phyloP scores from a whole-genome alignment of 2,797 vertebrate species.

The Anniella stebbinsi region DNA sequence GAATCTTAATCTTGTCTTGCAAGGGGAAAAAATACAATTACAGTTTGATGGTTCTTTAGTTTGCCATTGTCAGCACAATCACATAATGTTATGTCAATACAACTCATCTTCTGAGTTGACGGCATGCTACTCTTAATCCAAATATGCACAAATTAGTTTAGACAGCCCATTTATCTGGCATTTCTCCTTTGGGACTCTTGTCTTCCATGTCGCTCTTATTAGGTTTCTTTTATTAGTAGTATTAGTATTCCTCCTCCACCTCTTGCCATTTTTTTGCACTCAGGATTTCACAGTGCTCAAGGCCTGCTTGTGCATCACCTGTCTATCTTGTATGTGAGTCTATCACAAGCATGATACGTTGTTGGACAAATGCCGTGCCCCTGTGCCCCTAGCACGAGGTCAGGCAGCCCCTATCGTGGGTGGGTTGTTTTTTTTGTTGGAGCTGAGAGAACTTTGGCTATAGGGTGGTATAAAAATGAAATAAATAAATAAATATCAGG shows the following conservation, averaged over 20 bases:
- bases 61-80: not conserved
- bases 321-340: too few species aligned
- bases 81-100: conserved; percentile 3
- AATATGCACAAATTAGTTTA: conserved; percentile 25
- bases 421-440: not conserved
- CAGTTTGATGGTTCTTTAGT: not conserved
- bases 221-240: conserved; percentile 6
- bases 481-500: not conserved
- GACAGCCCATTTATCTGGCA: conserved; percentile 26
- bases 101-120: conserved; percentile 26
- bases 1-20: conserved; percentile 22
- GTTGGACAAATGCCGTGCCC: too few species aligned
- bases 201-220: conserved; percentile 10
- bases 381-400: too few species aligned
- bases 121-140: conserved; percentile 21
- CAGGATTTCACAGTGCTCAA: not conserved
- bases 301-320: conserved; percentile 1
- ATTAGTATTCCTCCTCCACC: too few species aligned
- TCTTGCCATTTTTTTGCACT: not conserved
- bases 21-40: conserved; percentile 30
- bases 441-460: too few species aligned
- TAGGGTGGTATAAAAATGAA: too few species aligned
- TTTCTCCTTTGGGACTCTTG: conserved; percentile 17
- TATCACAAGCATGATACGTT: too few species aligned
- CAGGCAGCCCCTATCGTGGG: too few species aligned